Conservation (phyloP, 2,797 vertebrate species). For the Protonibea diacanthus region DNA sequence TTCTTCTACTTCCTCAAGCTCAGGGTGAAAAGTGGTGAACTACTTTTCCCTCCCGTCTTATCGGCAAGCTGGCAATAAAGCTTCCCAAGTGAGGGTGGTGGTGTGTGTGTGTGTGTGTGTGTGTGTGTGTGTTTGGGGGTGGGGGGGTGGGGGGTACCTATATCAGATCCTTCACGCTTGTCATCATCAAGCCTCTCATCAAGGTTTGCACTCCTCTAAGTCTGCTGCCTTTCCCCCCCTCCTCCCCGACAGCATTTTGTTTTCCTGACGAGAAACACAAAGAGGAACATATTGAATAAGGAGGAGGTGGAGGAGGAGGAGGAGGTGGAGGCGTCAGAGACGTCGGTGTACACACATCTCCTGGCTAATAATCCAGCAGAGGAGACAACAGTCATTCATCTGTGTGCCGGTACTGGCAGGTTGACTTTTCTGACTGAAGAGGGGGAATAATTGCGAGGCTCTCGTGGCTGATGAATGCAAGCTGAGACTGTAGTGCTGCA, state of each 20-base stretch:
- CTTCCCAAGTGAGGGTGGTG: constrained; percentile 27
- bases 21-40: constrained; percentile 47
- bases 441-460: constrained; percentile 77
- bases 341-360: constrained; percentile 64
- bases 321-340: constrained; percentile 29
- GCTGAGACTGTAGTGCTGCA: constrained; percentile 61
- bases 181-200: constrained; percentile 77
- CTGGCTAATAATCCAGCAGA: constrained; percentile 76
- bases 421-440: constrained; percentile 79
- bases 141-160: constrained; percentile 50
- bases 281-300: constrained; percentile 69
- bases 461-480: constrained; percentile 71
- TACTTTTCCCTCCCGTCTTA: constrained; percentile 59
- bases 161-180: constrained; percentile 71
- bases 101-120: no score
- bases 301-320: constrained; percentile 5
- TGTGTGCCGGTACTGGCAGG: constrained; percentile 66
- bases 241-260: constrained; percentile 75
- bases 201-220: constrained; percentile 53
- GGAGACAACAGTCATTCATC: constrained; percentile 81
- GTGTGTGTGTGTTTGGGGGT: no score
- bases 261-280: constrained; percentile 76
- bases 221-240: constrained; percentile 32
- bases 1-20: constrained; percentile 53
- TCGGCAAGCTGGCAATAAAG: constrained; percentile 56